Conservation (phyloP, 2,888 invertebrate species). For the Dicyrtomina minuta region DNA sequence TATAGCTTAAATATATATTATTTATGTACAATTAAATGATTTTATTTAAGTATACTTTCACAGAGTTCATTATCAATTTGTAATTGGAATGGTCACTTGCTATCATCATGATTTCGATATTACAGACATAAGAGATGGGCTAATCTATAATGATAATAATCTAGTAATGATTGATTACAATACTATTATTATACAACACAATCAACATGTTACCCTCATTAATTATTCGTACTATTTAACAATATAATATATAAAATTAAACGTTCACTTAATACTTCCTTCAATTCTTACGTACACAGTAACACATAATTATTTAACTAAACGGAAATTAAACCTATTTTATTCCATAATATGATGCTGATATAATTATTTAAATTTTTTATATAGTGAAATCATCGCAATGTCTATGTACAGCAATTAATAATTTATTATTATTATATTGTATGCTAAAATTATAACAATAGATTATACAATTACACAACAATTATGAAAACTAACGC, state of each 20-base stretch:
- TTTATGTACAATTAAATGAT: constrained; percentile 28
- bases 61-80: constrained; percentile 36
- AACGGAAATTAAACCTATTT: neutral
- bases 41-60: constrained; percentile 31
- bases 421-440: no score
- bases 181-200: constrained; percentile 22
- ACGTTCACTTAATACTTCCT: neutral
- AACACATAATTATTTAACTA: neutral
- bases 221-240: neutral
- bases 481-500: no score
- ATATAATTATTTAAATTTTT: neutral
- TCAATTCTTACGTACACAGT: neutral
- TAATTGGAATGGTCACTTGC: constrained; percentile 39
- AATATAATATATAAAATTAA: constrained; percentile 16
- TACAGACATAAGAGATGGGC: constrained; percentile 30
- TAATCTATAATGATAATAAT: neutral
- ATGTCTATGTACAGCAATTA: no score
- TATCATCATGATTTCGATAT: constrained; percentile 34
- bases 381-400: neutral
- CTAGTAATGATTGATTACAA: neutral
- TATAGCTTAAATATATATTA: neutral
- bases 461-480: no score
- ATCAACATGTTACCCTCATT: constrained; percentile 5
- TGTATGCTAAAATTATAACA: no score
- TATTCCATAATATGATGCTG: no score